Evolutionary conservation across 64 coral and sea anemone genomes (phyloP), one percentile per base, ranked within the genome.

Genomic region (Porites australiensis): DNA sequence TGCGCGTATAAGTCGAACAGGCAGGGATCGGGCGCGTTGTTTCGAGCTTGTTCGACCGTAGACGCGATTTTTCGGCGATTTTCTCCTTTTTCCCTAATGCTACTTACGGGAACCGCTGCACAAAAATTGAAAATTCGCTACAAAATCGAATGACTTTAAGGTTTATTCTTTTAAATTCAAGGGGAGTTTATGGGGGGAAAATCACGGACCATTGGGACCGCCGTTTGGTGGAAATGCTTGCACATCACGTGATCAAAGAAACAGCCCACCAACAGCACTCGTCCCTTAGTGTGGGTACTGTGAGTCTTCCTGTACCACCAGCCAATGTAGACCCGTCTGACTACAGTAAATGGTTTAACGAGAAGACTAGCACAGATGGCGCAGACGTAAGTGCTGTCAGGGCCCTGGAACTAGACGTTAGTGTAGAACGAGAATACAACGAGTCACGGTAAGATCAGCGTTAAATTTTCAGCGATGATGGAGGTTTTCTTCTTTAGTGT

Each of bases 131-230:
- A 37, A 37, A 37, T 37, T 37, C 27, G 27, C 27, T 37, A 37
- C 27, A 37, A 37, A 37, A 37, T 37, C 27, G 27, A 37, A 37
- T 37, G 0, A 37, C 27, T 37, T 37, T 37, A 37, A 37, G 53
- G 0, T 55, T 55, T 7, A 7, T 11, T 55, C 53, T 77, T 13
- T 8, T 1, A 22, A 74, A 2, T 70, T 76, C 88, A 12, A 23
- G 92, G 94, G 82, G 79, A 74, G 60, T 95, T 2, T 98, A 98
- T 91, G 93, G 92, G 15, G 96, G 96, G 19, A 98, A 95, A 65
- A 66, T 98, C 5, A 78, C 72, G 44, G 85, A 98, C 58, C 20
- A 67, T 14, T 90, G 82, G 91, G 96, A 98, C 79, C 90, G 86
- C 16, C 86, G 90, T 55, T 98, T 90, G 23, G 76, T 93, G 18